Conservation (phyloP, 53 echinoderm and acorn worm species). For the Paracentrotus lividus region DNA sequence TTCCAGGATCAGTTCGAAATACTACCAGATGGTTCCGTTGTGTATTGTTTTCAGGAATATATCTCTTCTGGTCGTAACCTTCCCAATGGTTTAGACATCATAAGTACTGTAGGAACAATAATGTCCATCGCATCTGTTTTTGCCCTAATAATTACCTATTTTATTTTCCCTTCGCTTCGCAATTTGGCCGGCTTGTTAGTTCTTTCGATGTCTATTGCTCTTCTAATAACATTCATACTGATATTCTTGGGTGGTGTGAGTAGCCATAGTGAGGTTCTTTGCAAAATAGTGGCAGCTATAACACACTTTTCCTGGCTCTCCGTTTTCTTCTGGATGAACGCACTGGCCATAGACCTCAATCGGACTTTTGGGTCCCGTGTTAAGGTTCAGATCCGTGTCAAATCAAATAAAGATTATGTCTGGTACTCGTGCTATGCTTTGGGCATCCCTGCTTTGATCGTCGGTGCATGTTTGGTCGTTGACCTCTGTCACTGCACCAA, state of each 20-base stretch:
- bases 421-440: constrained; percentile 79
- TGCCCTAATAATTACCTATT: constrained; percentile 72
- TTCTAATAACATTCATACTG: constrained; percentile 68
- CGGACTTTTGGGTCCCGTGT: constrained; percentile 80
- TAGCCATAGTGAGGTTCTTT: not conserved
- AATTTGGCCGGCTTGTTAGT: constrained; percentile 79
- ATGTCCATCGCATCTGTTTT: constrained; percentile 72
- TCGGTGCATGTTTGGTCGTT: constrained; percentile 66
- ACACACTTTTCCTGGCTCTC: constrained; percentile 81
- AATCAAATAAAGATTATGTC: constrained; percentile 19
- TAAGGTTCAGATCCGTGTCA: constrained; percentile 44
- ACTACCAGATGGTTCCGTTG: constrained; percentile 27
- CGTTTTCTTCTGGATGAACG: constrained; percentile 86
- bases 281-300: constrained; percentile 70
- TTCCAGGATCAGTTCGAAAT: constrained; percentile 1
- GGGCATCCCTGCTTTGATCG: constrained; percentile 74
- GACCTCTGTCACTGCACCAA: constrained; percentile 70
- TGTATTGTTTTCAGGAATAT: not conserved
- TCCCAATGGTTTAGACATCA: constrained; percentile 38
- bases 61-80: not conserved
- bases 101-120: constrained; percentile 63
- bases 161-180: constrained; percentile 67
- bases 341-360: constrained; percentile 81
- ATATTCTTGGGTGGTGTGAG: not conserved
- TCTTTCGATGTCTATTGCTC: constrained; percentile 71